phyloP scores from a whole-genome alignment of 2,888 invertebrate species.

The Drosophila mimica region DNA sequence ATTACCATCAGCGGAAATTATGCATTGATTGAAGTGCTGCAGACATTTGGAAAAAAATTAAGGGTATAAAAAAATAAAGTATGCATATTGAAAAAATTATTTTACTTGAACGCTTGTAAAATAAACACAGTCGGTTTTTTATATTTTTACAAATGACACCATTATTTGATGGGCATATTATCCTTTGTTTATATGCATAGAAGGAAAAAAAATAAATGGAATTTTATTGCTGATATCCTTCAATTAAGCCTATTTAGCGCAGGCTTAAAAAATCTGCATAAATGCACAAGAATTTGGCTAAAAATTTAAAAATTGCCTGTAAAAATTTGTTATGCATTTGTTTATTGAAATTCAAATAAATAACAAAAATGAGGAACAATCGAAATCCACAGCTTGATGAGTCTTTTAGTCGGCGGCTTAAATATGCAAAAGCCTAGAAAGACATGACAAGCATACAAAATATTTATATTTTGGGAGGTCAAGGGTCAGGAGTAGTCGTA shows the following conservation, averaged over 20 bases:
- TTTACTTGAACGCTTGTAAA: background rate
- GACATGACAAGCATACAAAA: background rate
- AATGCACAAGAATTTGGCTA: background rate
- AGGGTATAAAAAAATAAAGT: background rate
- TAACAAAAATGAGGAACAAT: background rate
- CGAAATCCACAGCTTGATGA: conserved; percentile 2
- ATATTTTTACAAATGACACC: background rate
- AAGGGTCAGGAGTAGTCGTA: conserved; percentile 21
- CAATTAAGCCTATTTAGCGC: background rate
- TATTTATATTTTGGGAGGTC: background rate
- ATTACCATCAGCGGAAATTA: conserved; percentile 63
- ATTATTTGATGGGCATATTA: background rate
- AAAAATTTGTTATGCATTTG: background rate
- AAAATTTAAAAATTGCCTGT: too few relatives aligned
- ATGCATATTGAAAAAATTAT: conserved; percentile 8
- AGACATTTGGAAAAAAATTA: conserved; percentile 3
- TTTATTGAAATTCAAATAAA: background rate
- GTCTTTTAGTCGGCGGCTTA: conserved; percentile 10
- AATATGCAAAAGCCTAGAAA: conserved; percentile 18
- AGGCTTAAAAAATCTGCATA: background rate
- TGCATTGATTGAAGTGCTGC: conserved; percentile 59
- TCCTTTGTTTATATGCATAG: background rate
- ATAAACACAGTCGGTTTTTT: background rate
- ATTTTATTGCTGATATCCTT: background rate
- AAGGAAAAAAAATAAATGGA: background rate